phyloP scores from a whole-genome alignment of 2,113 vertebrate genomes.

The Gopherus evgoodei region DNA sequence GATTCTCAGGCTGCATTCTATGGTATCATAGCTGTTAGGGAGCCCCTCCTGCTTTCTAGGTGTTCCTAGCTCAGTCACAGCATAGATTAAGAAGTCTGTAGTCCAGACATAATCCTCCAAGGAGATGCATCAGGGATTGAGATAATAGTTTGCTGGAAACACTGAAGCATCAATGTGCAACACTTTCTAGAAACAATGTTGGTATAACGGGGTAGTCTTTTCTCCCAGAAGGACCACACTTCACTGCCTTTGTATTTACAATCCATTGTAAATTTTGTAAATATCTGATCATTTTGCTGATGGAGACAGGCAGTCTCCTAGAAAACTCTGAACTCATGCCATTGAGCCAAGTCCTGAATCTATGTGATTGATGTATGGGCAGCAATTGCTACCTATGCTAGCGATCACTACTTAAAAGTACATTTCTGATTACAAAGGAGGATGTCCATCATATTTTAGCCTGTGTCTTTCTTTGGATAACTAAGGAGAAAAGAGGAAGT shows the following conservation, averaged over 20 bases:
- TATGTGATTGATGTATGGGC: constrained; percentile 55
- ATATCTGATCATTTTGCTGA: constrained; percentile 56
- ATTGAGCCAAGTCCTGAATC: constrained; percentile 78
- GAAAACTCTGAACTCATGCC: constrained; percentile 67
- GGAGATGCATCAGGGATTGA: constrained; percentile 75
- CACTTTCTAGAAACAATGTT: constrained; percentile 65
- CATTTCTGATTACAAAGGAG: constrained; percentile 61
- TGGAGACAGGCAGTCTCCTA: constrained; percentile 49
- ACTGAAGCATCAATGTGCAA: constrained; percentile 70
- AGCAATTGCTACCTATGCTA: constrained; percentile 57
- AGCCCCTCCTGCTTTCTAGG: constrained; percentile 75
- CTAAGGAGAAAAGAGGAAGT: constrained; percentile 59
- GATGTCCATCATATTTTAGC: constrained; percentile 45
- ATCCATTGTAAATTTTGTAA: constrained; percentile 60
- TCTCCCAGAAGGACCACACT: constrained; percentile 62
- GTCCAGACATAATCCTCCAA: constrained; percentile 67
- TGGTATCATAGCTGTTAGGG: constrained; percentile 65
- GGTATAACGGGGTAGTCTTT: constrained; percentile 65
- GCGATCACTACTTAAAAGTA: constrained; percentile 52
- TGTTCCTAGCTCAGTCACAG: constrained; percentile 71
- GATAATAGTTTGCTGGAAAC: constrained; percentile 67
- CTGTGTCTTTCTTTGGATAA: constrained; percentile 37
- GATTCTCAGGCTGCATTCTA: constrained; percentile 77
- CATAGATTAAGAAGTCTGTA: constrained; percentile 69
- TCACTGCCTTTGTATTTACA: constrained; percentile 76